These are phyloP conservation scores for Phalacrocorax pelagicus DNA, from an alignment of 2,113 vertebrate genomes.

Conservation along the genomic window DNA sequence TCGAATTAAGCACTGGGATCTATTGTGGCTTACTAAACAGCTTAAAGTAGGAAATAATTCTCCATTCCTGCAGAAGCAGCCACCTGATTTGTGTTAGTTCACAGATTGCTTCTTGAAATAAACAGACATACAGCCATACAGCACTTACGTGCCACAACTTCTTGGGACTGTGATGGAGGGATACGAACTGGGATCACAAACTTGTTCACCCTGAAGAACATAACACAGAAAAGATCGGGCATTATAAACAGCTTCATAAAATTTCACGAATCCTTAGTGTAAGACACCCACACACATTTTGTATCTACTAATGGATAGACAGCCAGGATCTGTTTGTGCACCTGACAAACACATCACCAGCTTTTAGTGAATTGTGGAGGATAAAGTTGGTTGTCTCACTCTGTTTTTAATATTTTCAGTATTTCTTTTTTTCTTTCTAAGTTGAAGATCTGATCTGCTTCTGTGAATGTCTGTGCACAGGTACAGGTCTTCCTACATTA, in stretches of 20 bases:
- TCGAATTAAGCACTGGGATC: background rate
- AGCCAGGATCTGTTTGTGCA: background rate
- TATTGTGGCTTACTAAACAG: background rate
- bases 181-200: background rate
- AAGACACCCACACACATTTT: background rate
- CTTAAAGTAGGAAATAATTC: background rate
- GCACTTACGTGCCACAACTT: background rate
- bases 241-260: background rate
- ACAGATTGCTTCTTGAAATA: background rate
- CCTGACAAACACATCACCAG: background rate
- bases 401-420: background rate
- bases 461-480: background rate
- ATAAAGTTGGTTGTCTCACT: background rate
- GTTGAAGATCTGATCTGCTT: background rate
- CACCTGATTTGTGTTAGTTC: background rate
- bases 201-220: background rate
- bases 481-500: background rate
- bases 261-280: background rate
- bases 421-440: background rate
- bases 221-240: accelerated
- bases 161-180: background rate
- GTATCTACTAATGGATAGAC: background rate
- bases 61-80: background rate
- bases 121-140: background rate
- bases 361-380: background rate